Conservation (phyloP, 2,888 invertebrate genomes). For the Stenchaetothrips biformis region DNA sequence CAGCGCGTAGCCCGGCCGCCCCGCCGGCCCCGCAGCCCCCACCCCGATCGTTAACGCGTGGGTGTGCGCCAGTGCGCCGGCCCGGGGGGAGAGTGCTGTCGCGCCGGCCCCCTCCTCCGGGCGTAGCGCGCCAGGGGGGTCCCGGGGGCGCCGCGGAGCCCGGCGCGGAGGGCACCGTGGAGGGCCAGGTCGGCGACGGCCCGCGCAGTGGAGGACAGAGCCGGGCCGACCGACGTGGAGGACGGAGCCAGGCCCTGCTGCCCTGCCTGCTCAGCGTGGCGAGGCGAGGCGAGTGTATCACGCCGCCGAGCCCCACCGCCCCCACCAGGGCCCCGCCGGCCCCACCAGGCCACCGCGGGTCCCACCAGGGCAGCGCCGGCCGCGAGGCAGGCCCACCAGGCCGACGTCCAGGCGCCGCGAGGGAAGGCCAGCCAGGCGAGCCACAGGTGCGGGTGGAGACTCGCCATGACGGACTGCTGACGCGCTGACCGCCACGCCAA, state of each 20-base stretch:
- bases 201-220: neutral
- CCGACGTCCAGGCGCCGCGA: too few species aligned
- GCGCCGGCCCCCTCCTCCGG: neutral
- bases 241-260: neutral
- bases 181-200: too few species aligned
- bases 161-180: too few species aligned
- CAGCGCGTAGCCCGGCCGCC: too few species aligned
- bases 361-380: too few species aligned
- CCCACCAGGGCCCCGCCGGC: too few species aligned
- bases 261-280: neutral
- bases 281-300: neutral
- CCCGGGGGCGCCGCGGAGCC: neutral
- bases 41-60: conserved; percentile 1
- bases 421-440: neutral
- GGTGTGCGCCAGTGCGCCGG: conserved; percentile 13
- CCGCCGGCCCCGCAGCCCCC: neutral
- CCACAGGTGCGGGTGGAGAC: neutral
- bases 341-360: too few species aligned
- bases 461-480: too few species aligned
- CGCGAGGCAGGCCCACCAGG: too few species aligned
- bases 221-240: neutral
- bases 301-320: too few species aligned
- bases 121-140: neutral
- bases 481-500: too few species aligned
- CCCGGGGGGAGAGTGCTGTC: conserved; percentile 21